Base-by-base conservation (phyloP, 2,113 vertebrate genomes). In the Romanogobio albipinnatus region DNA sequence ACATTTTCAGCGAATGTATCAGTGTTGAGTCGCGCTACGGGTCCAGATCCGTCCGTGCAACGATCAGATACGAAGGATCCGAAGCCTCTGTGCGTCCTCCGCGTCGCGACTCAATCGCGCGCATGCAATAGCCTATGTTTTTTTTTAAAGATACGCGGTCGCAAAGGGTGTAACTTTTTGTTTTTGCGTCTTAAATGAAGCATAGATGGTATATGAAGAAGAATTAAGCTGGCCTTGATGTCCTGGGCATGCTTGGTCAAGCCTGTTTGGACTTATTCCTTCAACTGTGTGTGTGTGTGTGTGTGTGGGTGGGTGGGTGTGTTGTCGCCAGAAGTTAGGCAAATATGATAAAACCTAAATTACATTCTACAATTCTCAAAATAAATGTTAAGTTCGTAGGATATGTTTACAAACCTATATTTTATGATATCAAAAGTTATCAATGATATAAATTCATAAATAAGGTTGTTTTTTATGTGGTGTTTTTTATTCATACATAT, bases 201-300 rank as follows among this genome's bases (percentile, higher is more conserved):
- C 19, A 1, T 36, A 53, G 64, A 70, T 14, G 2, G 47, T 2
- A 5, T 9, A 5, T 39, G 15, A 59, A 39, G 36, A 61, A 62
- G 13, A 24, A 61, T 78, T 81, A 47, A 33, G 49, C 47, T 70
- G 80, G 64, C 29, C 47, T 6, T 70, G 14, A 24, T 70, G 64
- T 43, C 45, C 19, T 71, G 80, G 29, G 80, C 49, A 82, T 71
- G 80, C 11, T 82, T 43, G 80, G 49, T 82, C 47, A 71, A 71
- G 26, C 66, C 39, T 64, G 77, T 24, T 71, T 71, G 62, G 62
- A 70, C 19, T 71, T 70, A 39, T 82, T 82, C 19, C 19, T 80
- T 76, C 26, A 19, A 11, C n/a, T 56, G 64, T 71, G 49, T 71
- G 47, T 81, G 61, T 53, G 26, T 68, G 45, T 81, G 47, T 81